Conservation (phyloP, 2,113 vertebrate species). For the Pionites leucogaster region DNA sequence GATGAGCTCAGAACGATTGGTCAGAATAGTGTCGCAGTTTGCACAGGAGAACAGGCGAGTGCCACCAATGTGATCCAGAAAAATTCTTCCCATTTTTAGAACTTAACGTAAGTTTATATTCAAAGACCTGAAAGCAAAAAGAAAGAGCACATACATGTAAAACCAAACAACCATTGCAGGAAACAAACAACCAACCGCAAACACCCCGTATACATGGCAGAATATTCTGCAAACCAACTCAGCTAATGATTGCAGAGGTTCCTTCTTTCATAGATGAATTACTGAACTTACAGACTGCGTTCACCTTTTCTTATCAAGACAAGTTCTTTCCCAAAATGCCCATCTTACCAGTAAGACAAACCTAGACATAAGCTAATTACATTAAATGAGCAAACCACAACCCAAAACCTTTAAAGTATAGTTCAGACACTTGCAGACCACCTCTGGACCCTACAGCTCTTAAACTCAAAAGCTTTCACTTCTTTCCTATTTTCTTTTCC, state of each 20-base stretch:
- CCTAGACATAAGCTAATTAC: background rate
- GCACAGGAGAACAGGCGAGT: slow-evolving; percentile 98
- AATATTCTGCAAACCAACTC: background rate
- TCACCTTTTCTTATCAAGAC: background rate
- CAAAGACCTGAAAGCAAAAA: slow-evolving; percentile 67
- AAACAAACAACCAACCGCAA: background rate
- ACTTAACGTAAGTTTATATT: background rate
- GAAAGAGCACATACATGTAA: background rate
- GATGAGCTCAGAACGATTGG: slow-evolving; percentile 96
- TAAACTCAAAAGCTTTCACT: background rate
- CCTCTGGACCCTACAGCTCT: background rate
- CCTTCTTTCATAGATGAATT: background rate
- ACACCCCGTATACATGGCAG: background rate
- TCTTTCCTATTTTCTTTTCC: background rate
- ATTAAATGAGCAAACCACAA: background rate
- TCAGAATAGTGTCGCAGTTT: slow-evolving; percentile 97
- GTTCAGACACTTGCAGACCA: background rate
- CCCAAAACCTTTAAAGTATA: background rate
- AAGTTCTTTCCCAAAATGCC: background rate
- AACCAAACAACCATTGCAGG: background rate
- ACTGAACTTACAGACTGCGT: background rate
- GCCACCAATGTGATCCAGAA: slow-evolving; percentile 96
- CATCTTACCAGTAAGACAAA: background rate
- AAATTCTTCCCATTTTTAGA: slow-evolving; percentile 92
- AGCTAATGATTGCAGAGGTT: background rate